Evolutionary conservation across 2,888 invertebrate species (phyloP).

Genomic region (Dexiosoma caninum): DNA sequence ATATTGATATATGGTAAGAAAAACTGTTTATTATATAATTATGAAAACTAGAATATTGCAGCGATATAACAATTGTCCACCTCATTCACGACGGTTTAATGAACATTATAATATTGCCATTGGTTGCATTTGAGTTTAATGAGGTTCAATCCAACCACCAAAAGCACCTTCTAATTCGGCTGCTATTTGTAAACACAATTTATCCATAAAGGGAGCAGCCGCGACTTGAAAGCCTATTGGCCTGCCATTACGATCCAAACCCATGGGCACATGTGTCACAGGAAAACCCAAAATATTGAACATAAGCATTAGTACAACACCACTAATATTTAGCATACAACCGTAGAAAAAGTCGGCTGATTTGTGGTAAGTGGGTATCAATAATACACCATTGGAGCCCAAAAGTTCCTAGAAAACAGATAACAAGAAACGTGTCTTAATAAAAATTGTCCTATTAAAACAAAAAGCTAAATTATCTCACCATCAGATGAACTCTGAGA

Average conservation of each 20-base stretch:
- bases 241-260: conserved; percentile 81
- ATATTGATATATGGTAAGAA: too few relatives aligned
- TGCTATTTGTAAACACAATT: conserved; percentile 89
- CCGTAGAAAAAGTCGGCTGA: conserved; percentile 84
- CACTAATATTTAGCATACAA: conserved; percentile 77
- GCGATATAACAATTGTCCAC: too few relatives aligned
- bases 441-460: neutral
- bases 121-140: too few relatives aligned
- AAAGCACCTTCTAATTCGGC: conserved; percentile 86
- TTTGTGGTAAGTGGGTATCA: conserved; percentile 84
- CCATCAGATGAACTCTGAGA: conserved; percentile 68
- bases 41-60: too few relatives aligned
- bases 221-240: conserved; percentile 89
- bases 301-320: conserved; percentile 68
- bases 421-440: neutral
- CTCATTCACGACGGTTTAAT: too few relatives aligned
- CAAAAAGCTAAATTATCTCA: conserved; percentile 61
- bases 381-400: conserved; percentile 84
- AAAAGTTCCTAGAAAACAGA: conserved; percentile 77
- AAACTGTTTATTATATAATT: too few relatives aligned
- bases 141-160: conserved; percentile 88
- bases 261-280: conserved; percentile 86
- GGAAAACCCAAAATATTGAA: conserved; percentile 84
- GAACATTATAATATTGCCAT: too few relatives aligned
- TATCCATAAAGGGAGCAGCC: conserved; percentile 87